A percentile compares a stretch with the other conserved stretches of the same genome.
phyloP scores from a whole-genome alignment of 2,113 vertebrate species.

The Oplegnathus fasciatus region DNA sequence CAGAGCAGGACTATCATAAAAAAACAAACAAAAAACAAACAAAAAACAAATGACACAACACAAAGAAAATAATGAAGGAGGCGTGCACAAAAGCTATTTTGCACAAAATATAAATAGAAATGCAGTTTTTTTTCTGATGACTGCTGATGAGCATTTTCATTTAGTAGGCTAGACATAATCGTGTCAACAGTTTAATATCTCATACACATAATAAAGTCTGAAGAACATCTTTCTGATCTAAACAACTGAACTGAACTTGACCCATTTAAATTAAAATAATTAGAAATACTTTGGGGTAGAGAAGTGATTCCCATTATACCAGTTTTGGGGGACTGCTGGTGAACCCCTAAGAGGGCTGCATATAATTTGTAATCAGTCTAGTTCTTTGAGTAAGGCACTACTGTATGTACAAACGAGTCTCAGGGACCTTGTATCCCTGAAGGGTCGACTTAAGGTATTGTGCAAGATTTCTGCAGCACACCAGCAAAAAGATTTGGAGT shows the following conservation, averaged over 20 bases:
- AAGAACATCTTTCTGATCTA: neutral
- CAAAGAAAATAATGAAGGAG: neutral
- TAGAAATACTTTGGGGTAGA: neutral
- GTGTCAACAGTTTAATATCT: neutral
- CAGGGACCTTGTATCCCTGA: neutral
- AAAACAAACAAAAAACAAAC: neutral
- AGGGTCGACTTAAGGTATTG: neutral
- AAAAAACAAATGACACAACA: neutral
- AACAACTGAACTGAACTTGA: neutral
- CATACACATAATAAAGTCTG: neutral
- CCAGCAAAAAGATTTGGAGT: neutral
- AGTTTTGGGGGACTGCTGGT: neutral
- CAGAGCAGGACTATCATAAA: neutral
- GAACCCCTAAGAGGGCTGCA: neutral
- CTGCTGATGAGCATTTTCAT: neutral
- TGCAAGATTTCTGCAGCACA: neutral
- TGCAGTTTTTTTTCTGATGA: neutral
- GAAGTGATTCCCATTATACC: neutral
- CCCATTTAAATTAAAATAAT: neutral
- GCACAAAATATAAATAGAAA: neutral
- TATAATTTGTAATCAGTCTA: neutral
- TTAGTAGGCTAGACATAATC: neutral
- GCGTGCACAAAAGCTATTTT: neutral
- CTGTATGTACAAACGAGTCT: constrained; percentile 1
- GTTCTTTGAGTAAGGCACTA: neutral